These are phyloP conservation scores for Tetragonula clypearis DNA, from an alignment of 1,140 invertebrate species.

Conservation along the genomic window DNA sequence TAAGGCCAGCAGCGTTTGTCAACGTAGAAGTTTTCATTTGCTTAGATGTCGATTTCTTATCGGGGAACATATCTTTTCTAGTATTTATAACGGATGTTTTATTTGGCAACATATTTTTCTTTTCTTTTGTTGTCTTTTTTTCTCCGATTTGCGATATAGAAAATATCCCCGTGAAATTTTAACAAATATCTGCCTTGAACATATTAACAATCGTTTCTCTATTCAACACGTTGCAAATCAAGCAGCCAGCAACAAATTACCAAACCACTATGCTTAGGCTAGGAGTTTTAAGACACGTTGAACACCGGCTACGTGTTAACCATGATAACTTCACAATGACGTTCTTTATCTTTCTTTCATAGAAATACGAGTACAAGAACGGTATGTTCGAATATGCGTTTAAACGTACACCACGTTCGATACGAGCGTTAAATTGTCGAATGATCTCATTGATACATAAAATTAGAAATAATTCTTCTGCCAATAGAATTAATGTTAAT, in stretches of 20 bases:
- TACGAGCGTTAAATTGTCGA: constrained; percentile 15
- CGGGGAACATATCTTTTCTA: constrained; percentile 76
- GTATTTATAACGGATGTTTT: constrained; percentile 70
- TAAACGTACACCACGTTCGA: background rate
- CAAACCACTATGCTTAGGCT: constrained; percentile 58
- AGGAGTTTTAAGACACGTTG: constrained; percentile 73
- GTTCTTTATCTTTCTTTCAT: constrained; percentile 14
- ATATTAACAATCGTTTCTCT: constrained; percentile 46
- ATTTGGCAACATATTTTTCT: constrained; percentile 66
- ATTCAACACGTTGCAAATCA: constrained; percentile 61
- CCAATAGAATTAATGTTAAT: constrained; percentile 43
- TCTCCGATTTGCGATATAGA: constrained; percentile 18
- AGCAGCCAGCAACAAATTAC: constrained; percentile 57
- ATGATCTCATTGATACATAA: constrained; percentile 20
- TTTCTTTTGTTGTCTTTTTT: background rate
- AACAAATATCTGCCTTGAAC: constrained; percentile 60
- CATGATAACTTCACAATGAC: constrained; percentile 62
- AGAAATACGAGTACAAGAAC: background rate
- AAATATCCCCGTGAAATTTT: constrained; percentile 35
- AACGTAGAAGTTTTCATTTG: constrained; percentile 82
- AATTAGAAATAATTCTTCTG: constrained; percentile 5
- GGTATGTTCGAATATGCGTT: constrained; percentile 46
- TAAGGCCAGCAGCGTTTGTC: constrained; percentile 85
- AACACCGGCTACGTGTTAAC: constrained; percentile 71
- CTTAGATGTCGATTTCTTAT: constrained; percentile 75